These are phyloP conservation scores for Epicauta chinensis DNA, from an alignment of 1,140 invertebrate genomes.

Conservation along the genomic window DNA sequence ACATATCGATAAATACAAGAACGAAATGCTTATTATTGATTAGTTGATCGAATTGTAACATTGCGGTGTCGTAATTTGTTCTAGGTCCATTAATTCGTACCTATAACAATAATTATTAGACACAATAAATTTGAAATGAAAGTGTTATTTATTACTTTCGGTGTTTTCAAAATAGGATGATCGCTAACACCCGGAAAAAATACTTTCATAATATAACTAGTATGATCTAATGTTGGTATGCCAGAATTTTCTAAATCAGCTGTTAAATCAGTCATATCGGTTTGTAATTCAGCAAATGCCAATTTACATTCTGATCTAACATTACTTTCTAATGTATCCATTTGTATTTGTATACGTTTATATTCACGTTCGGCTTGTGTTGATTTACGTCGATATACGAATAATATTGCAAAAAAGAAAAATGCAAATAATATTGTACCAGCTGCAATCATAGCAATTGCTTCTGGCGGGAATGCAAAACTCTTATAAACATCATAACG, in stretches of 20 bases:
- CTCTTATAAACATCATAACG: slow-evolving; percentile 82
- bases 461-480: slow-evolving; percentile 80
- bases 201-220: slow-evolving; percentile 97
- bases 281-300: slow-evolving; percentile 98
- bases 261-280: slow-evolving; percentile 97
- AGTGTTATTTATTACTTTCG: slow-evolving; percentile 54
- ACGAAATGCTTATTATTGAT: slow-evolving; percentile 92
- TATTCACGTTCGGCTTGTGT: slow-evolving; percentile 94
- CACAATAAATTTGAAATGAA: slow-evolving; percentile 7
- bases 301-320: slow-evolving; percentile 97
- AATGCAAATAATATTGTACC: slow-evolving; percentile 78
- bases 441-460: slow-evolving; percentile 76
- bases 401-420: slow-evolving; percentile 76
- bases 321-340: slow-evolving; percentile 98
- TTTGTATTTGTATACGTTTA: slow-evolving; percentile 96
- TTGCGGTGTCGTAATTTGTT: slow-evolving; percentile 86
- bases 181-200: slow-evolving; percentile 93
- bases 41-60: slow-evolving; percentile 91
- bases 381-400: slow-evolving; percentile 85
- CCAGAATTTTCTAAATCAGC: slow-evolving; percentile 93
- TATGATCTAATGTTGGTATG: slow-evolving; percentile 92
- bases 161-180: slow-evolving; percentile 84
- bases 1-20: slow-evolving; percentile 85
- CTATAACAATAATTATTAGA: slow-evolving; percentile 34
- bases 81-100: slow-evolving; percentile 67